Percentiles rank a stretch among this genome's conserved stretches.
Conservation (phyloP, 2,113 vertebrate genomes). For the Triplophysa dalaica region DNA sequence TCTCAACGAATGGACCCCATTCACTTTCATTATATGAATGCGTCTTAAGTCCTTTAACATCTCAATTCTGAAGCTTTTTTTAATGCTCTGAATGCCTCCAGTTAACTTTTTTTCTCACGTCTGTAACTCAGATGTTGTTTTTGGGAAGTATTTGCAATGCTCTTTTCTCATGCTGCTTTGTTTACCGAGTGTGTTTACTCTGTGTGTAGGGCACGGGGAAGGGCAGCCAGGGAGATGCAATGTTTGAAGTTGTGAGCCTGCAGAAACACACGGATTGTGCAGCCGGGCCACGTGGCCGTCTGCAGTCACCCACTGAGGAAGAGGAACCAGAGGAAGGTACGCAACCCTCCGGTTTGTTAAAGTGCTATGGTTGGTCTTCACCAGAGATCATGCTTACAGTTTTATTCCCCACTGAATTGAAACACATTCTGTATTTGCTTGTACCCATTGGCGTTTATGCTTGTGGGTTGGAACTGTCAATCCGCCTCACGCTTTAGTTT, state of each 20-base stretch:
- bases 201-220: conserved; percentile 77
- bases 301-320: conserved; percentile 83
- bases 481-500: conserved; percentile 53
- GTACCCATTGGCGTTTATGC: conserved; percentile 28
- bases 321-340: conserved; percentile 91
- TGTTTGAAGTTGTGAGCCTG: conserved; percentile 93
- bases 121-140: too few species aligned
- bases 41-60: too few species aligned
- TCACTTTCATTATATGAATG: too few species aligned
- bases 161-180: conserved; percentile 1
- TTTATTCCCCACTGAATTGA: conserved; percentile 32
- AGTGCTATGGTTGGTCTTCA: conserved; percentile 6
- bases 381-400: conserved; percentile 40
- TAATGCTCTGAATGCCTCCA: too few species aligned
- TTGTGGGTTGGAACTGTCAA: conserved; percentile 40
- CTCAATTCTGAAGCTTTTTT: too few species aligned
- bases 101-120: too few species aligned
- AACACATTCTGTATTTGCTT: conserved; percentile 23
- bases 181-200: conserved; percentile 29
- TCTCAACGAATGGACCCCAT: too few species aligned
- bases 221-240: conserved; percentile 80
- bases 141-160: neutral
- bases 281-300: conserved; percentile 72
- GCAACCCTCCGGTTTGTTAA: neutral
- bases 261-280: conserved; percentile 85